Base-by-base conservation (phyloP, 2,797 vertebrate genomes). In the Ceryle rudis region DNA sequence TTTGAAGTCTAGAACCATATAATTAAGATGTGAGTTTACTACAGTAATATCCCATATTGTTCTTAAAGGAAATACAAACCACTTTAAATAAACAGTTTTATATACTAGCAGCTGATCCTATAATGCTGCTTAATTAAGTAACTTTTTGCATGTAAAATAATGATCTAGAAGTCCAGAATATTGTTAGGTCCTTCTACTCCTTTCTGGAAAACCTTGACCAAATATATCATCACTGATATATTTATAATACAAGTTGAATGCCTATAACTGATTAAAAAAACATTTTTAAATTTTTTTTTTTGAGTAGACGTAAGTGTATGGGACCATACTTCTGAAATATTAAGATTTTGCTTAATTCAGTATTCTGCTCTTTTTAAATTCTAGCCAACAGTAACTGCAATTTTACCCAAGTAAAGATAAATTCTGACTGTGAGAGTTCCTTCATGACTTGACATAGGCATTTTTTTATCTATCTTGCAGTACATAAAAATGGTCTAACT, bases 51-150 rank as follows among this genome's bases (percentile, higher is more conserved):
- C 52, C 33, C 42, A 85, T 73, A 81, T 55, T 90, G 5, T 91
- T 96, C 95, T 80, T 95, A 95, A 69, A 91, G 12, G 35, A 92
- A 96, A 82, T 83, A 86, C 21, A 96, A 91, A 13, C 14, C n/a
- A 9, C 26, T 95, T 92, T 86, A 97, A 96, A 97, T 78, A 96
- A 97, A 89, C 22, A 94, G 60, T 86, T 94, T n/a, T 57, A 23
- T 71, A 35, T 41, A 58, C 35, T 64, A 74, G 5, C 26, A 70
- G 89, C 82, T 95, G 95, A 89, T 92, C 16, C 74, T 95, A 85
- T 83, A 94, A 85, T 29, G n/a, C 14, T 81, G 5, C 66, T 97
- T 85, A 86, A 87, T 8, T 86, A 72, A 89, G 64, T 81, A 94
- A 81, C 12, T 19, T 91, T 93, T 96, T 96, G 86, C 47, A 77